These are phyloP conservation scores for Amphiprion ocellaris DNA, from an alignment of 2,113 vertebrate genomes.

Conservation along the genomic window DNA sequence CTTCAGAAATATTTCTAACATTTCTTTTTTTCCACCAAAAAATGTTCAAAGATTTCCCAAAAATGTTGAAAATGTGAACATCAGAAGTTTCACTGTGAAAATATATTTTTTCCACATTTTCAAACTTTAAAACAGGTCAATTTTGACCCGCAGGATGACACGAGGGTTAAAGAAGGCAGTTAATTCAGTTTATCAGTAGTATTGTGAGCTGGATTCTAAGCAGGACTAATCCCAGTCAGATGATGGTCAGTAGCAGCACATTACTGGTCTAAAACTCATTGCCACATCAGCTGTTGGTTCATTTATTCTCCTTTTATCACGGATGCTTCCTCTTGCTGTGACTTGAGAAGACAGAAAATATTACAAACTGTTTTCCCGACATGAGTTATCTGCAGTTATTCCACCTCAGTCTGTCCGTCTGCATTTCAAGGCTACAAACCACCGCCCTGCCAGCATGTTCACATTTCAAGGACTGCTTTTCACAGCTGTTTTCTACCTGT, in stretches of 20 bases:
- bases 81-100: too few species aligned
- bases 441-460: neutral
- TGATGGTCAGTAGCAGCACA: conserved; percentile 43
- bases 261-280: conserved; percentile 1
- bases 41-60: too few species aligned
- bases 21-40: too few species aligned
- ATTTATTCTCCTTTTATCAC: neutral
- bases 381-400: conserved; percentile 4
- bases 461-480: neutral
- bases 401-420: conserved; percentile 8
- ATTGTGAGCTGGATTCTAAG: neutral
- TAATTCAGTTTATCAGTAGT: too few species aligned
- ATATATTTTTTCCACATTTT: too few species aligned
- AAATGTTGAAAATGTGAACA: too few species aligned
- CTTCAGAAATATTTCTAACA: too few species aligned
- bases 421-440: conserved; percentile 3
- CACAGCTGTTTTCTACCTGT: conserved; percentile 10
- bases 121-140: too few species aligned
- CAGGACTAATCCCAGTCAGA: conserved; percentile 63
- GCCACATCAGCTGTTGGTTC: neutral
- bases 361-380: neutral
- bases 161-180: too few species aligned
- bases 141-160: too few species aligned
- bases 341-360: neutral
- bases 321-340: neutral